Base-by-base conservation (phyloP, 2,113 vertebrate genomes). In the Geococcyx californianus region DNA sequence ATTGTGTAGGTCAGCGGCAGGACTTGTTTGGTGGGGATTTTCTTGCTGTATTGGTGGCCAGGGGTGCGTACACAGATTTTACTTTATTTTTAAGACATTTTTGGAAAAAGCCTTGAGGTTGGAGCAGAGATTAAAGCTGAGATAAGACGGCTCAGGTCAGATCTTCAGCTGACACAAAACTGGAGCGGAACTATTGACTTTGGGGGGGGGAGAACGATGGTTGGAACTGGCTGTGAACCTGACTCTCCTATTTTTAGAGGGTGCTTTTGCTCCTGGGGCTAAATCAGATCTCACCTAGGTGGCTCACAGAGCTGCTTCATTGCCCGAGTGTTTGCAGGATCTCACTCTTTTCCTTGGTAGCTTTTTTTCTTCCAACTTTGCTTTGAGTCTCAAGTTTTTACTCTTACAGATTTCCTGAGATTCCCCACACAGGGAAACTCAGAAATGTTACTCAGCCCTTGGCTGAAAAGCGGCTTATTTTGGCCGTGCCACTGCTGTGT, bases 1-100 rank as follows among this genome's bases (percentile, higher is more conserved):
- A 0, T 12, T 0, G 0, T 13, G 47, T 2, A n/a, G 51, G 4
- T 33, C 68, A 11, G 13, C 4, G 2, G 1, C 21, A 36, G 38
- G 56, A 29, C 24, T 29, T 9, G 5, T 34, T 51, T 24, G 62
- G 8, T 31, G 54, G 24, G 16, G 36, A 18, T 40, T 56, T 13
- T 17, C 38, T 29, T 42, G 55, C 56, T 26, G 24, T 16, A 0
- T 15, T 10, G 56, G 52, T 38, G 68, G 33, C 47, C 19, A 4
- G 28, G 42, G 16, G 10, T n/a, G 42, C 13, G 14, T 11, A 5
- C 3, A 4, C 0, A 14, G 63, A 15, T 19, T 54, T 66, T 0
- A 6, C 34, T 75, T 36, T 40, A 11, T 74, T 86, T 80, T 77
- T 15, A 86, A 84, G 76, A 3, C 1, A 23, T 14, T 56, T 90